phyloP scores from a whole-genome alignment of 2,888 invertebrate genomes.

The Buathra laborator region DNA sequence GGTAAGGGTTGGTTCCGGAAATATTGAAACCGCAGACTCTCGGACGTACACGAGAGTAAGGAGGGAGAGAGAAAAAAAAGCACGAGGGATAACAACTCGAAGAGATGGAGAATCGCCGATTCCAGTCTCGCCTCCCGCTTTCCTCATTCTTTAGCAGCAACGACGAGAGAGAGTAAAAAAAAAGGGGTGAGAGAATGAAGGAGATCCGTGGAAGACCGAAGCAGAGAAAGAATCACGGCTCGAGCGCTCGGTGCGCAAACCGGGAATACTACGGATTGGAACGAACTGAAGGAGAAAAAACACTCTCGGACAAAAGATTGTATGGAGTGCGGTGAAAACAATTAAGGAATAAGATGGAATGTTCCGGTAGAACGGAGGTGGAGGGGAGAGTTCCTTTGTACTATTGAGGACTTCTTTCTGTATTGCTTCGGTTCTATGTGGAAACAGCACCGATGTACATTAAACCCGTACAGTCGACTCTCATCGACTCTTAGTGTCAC shows the following conservation, averaged over 20 bases:
- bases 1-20: slow-evolving; percentile 39
- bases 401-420: slow-evolving; percentile 23
- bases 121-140: slow-evolving; percentile 24
- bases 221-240: slow-evolving; percentile 16
- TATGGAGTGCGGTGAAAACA: slow-evolving; percentile 58
- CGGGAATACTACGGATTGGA: slow-evolving; percentile 22
- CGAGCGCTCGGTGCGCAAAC: background rate
- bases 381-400: slow-evolving; percentile 7
- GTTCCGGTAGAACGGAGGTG: background rate
- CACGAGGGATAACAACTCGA: slow-evolving; percentile 41
- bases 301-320: slow-evolving; percentile 44
- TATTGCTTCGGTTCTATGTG: slow-evolving; percentile 22
- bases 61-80: slow-evolving; percentile 24
- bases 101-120: slow-evolving; percentile 43
- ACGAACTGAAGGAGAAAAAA: slow-evolving; percentile 7
- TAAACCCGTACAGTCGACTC: background rate
- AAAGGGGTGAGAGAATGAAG: slow-evolving; percentile 32
- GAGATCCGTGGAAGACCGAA: slow-evolving; percentile 18
- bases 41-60: slow-evolving; percentile 7
- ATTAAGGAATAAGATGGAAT: slow-evolving; percentile 69
- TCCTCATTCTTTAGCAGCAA: slow-evolving; percentile 26
- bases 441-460: slow-evolving; percentile 5
- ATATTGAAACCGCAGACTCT: slow-evolving; percentile 46
- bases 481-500: background rate
- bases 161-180: slow-evolving; percentile 3